phyloP scores from a whole-genome alignment of 2,113 vertebrate species.

The Saguinus imperator region DNA sequence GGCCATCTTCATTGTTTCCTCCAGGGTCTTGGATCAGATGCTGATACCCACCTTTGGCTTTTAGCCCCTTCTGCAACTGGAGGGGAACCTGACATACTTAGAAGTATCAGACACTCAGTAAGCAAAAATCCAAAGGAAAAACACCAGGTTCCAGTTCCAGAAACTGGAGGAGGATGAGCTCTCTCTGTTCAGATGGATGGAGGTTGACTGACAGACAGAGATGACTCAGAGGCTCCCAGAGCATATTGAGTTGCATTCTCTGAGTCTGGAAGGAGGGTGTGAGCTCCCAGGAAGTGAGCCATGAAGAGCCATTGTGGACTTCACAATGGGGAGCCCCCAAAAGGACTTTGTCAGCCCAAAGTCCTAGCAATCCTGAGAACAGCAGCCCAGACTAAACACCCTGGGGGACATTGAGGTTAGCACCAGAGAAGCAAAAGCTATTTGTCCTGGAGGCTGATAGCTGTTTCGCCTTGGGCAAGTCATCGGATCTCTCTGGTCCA shows the following conservation, averaged over 20 bases:
- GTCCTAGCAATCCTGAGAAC: neutral
- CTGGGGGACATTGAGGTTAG: neutral
- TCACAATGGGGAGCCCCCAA: neutral
- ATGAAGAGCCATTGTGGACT: neutral
- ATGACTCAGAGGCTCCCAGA: constrained; percentile 47
- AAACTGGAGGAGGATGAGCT: constrained; percentile 55
- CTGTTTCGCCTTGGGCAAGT: neutral
- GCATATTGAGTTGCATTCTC: neutral
- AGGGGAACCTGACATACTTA: neutral
- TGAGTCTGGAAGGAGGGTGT: neutral
- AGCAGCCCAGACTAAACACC: neutral
- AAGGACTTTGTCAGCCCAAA: neutral
- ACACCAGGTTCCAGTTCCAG: constrained; percentile 44
- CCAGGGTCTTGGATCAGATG: neutral
- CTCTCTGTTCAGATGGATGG: constrained; percentile 33
- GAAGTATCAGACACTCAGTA: constrained; percentile 10
- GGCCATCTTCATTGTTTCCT: neutral
- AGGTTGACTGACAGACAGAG: constrained; percentile 58
- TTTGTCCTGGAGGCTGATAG: neutral
- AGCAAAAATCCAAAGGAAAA: constrained; percentile 55
- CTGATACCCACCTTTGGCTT: neutral
- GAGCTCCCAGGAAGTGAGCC: neutral
- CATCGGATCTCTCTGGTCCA: neutral
- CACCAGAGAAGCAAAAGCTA: neutral
- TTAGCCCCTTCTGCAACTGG: neutral